A percentile compares a stretch with the other conserved stretches of the same genome.
Conservation (phyloP, 2,888 invertebrate genomes). For the Trachelus tabidus region DNA sequence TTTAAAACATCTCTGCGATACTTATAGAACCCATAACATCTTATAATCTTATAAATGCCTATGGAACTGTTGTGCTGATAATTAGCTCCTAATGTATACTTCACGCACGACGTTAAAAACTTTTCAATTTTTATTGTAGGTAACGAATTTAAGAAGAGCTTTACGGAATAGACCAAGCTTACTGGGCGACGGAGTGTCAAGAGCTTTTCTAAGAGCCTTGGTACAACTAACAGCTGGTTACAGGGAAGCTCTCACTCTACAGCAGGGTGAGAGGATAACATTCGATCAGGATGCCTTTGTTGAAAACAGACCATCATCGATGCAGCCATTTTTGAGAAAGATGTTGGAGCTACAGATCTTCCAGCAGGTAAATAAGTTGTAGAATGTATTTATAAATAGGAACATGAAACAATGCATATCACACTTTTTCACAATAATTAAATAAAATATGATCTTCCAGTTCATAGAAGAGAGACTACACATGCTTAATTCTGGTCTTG, state of each 20-base stretch:
- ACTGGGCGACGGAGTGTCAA: constrained; percentile 91
- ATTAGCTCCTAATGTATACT: not conserved
- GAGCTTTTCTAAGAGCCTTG: constrained; percentile 90
- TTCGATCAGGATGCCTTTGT: constrained; percentile 91
- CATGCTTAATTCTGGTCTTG: constrained; percentile 91
- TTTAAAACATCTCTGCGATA: not conserved
- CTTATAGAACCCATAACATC: not conserved
- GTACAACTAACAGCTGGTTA: constrained; percentile 96
- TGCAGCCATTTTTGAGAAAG: constrained; percentile 90
- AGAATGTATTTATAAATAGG: not conserved
- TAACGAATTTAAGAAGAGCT: constrained; percentile 79
- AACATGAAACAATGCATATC: not conserved
- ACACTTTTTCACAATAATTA: constrained; percentile 1
- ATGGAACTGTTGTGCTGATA: not conserved
- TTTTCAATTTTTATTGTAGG: constrained; percentile 67
- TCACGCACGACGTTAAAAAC: not conserved
- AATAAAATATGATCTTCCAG: constrained; percentile 66
- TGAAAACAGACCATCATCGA: constrained; percentile 82
- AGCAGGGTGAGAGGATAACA: constrained; percentile 78
- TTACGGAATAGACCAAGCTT: constrained; percentile 80
- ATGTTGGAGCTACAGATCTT: constrained; percentile 95
- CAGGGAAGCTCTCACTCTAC: constrained; percentile 86
- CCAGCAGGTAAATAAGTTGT: constrained; percentile 76
- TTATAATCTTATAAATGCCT: not conserved
- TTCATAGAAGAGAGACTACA: constrained; percentile 95